Conservation (phyloP, 2,113 vertebrate genomes). For the Dendropsophus ebraccatus region DNA sequence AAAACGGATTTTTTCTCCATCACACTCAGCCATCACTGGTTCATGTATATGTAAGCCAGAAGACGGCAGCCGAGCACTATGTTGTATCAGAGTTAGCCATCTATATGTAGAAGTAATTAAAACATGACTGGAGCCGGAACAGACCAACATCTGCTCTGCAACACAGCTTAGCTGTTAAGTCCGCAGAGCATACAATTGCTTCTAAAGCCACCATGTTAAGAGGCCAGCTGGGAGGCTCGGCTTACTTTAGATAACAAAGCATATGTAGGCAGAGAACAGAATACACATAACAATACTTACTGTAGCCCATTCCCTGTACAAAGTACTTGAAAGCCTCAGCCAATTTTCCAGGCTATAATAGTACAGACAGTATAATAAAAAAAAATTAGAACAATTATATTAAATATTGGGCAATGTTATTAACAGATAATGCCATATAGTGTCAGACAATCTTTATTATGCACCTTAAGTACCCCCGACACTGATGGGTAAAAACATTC, state of each 20-base stretch:
- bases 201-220: conserved; percentile 4
- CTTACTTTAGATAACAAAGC: background rate
- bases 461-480: too few relatives aligned
- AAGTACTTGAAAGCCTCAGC: conserved; percentile 98
- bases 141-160: conserved; percentile 11
- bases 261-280: background rate
- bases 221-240: background rate
- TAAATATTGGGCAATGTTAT: background rate
- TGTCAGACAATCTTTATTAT: background rate
- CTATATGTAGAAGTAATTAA: background rate
- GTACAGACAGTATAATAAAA: conserved; percentile 47
- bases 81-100: background rate
- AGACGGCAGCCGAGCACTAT: background rate
- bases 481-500: background rate
- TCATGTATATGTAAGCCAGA: background rate
- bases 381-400: background rate
- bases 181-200: background rate
- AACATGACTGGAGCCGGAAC: background rate
- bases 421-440: background rate
- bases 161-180: background rate
- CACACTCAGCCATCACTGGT: background rate
- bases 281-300: conserved; percentile 33
- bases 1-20: background rate
- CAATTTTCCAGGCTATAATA: conserved; percentile 83
- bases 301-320: conserved; percentile 93